Conservation (phyloP, 30 jellyfish, hydroid and myxozoan genomes). For the Turritopsis dohrnii region DNA sequence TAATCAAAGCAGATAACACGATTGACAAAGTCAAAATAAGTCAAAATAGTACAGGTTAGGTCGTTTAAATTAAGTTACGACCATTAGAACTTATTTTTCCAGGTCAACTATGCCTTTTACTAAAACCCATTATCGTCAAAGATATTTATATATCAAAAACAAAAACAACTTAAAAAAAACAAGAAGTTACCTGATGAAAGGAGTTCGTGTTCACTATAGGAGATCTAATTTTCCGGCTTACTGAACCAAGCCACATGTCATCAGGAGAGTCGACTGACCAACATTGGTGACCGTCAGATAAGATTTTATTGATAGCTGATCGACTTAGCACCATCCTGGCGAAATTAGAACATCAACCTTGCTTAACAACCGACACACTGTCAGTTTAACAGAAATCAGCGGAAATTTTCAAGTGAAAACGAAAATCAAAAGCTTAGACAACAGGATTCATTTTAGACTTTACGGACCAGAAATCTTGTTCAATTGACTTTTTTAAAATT, state of each 20-base stretch:
- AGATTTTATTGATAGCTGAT: conserved; percentile 51
- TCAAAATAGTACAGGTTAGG: too few relatives aligned
- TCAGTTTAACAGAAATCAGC: neutral
- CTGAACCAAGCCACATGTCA: conserved; percentile 93
- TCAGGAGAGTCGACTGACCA: conserved; percentile 74
- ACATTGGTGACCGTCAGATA: conserved; percentile 59
- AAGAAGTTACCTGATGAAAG: conserved; percentile 61
- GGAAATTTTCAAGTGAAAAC: too few relatives aligned
- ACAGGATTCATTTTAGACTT: too few relatives aligned
- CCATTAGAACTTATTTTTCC: too few relatives aligned
- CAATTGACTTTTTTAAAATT: neutral
- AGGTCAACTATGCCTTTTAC: too few relatives aligned
- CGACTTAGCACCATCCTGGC: conserved; percentile 83
- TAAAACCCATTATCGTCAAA: too few relatives aligned
- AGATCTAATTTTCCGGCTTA: conserved; percentile 47
- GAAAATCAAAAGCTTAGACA: too few relatives aligned
- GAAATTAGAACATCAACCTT: neutral
- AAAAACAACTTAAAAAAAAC: neutral
- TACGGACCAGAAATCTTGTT: neutral
- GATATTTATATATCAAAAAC: neutral
- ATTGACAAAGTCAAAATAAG: too few relatives aligned
- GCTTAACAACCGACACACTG: neutral
- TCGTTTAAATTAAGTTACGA: too few relatives aligned
- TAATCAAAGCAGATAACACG: too few relatives aligned
- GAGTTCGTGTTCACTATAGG: conserved; percentile 67